Evolutionary conservation across 2,797 vertebrate genomes (phyloP).

Genomic region (Sphenodon punctatus): DNA sequence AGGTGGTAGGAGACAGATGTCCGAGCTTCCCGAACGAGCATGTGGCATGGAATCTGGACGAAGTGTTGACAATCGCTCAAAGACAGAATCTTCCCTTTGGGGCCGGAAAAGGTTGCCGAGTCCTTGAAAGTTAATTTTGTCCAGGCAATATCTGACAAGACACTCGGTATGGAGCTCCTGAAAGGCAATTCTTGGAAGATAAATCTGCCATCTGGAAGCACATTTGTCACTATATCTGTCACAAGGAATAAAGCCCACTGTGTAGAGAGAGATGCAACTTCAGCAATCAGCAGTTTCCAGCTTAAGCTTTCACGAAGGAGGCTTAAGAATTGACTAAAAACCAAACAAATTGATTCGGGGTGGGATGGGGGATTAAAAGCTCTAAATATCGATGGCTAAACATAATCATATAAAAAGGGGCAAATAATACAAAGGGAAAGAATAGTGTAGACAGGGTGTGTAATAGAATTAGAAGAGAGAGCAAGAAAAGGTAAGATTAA

Average conservation of each 20-base stretch:
- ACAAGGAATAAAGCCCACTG: conserved; percentile 19
- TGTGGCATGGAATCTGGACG: neutral
- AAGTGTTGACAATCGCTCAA: neutral
- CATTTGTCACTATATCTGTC: conserved; percentile 5
- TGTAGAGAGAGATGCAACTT: neutral
- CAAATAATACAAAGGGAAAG: too few species aligned
- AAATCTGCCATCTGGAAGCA: conserved; percentile 11
- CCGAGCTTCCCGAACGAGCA: neutral
- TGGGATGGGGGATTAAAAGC: too few species aligned
- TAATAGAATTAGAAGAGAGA: too few species aligned
- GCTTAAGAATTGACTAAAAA: conserved; percentile 20
- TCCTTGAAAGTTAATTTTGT: conserved; percentile 1
- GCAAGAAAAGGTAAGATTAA: too few species aligned
- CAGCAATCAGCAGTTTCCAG: conserved; percentile 10
- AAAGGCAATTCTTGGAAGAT: conserved; percentile 11
- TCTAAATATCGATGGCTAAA: too few species aligned
- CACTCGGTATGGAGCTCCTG: neutral
- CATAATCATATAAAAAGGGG: too few species aligned
- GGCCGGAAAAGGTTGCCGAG: conserved; percentile 14
- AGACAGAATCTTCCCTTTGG: neutral
- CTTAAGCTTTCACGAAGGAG: conserved; percentile 3
- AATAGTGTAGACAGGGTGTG: too few species aligned
- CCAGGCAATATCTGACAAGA: neutral
- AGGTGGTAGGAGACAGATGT: conserved; percentile 30
- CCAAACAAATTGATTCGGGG: conserved; percentile 34